Evolutionary conservation across 2,888 invertebrate genomes (phyloP), one percentile per base, ranked within the genome.

Genomic region (Agapetus fuscipes): DNA sequence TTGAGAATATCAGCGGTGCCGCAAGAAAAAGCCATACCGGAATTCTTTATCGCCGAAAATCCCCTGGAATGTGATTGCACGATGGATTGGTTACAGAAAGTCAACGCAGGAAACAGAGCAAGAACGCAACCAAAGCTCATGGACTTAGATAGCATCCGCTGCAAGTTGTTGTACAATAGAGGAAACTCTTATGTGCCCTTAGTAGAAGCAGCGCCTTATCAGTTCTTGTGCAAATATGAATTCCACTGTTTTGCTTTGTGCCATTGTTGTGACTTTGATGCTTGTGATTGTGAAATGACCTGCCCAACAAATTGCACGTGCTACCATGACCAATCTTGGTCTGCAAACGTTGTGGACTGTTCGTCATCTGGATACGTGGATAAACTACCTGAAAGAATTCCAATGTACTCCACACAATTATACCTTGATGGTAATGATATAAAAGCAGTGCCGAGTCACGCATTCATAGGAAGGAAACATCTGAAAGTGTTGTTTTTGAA

Each of bases 231-330:
- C 62, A 80, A 82, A 57, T 89, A 89, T 59, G 80, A 83, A 46
- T 76, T 80, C 47, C 85, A 88, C 56, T 91, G 90, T 61, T 87
- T 87, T 58, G 83, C 87, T 3, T 63, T 85, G 47, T 91, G 90
- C 57, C 84, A 87, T 56, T 91, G 90, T 56, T 91, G 90, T 61
- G 88, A 89, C 59, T 91, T 86, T 57, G 88, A 88, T 55, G 86
- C 86, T 24, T 91, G 90, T 59, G 90, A 91, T 62, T 91, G 90
- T 66, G 85, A 90, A 71, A 88, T 88, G 83, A 86, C 84, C 34
- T 91, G 90, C 55, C 90, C 90, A 15, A 74, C 72, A 39, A 85
- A 85, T 56, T 91, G 90, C 63, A 83, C 83, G 38, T 91, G 90
- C 61, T 90, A 86, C 64, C 85, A 87, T 57, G 89, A 90, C 61